Evolutionary conservation across 1,140 invertebrate species (phyloP).

Genomic region (Temnothorax longispinosus): DNA sequence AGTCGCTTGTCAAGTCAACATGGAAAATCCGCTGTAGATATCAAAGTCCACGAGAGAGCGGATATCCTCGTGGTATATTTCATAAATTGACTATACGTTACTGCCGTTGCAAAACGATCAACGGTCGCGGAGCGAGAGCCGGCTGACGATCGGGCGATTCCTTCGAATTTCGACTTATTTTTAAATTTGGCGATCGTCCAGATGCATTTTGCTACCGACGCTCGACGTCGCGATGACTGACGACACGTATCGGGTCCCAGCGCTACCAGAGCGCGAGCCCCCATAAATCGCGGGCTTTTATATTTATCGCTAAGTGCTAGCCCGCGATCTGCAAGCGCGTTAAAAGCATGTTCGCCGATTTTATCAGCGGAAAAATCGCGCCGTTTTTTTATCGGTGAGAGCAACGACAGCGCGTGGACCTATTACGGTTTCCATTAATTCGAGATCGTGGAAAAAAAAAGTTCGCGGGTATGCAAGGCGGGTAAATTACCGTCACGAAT

Average conservation of each 20-base stretch:
- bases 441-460: background rate
- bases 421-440: background rate
- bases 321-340: background rate
- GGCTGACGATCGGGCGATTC: slow-evolving; percentile 64
- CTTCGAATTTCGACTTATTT: slow-evolving; percentile 71
- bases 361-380: slow-evolving; percentile 5
- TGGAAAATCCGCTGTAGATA: background rate
- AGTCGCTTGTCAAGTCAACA: slow-evolving; percentile 14
- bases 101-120: slow-evolving; percentile 4
- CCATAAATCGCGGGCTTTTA: slow-evolving; percentile 45
- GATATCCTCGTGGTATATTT: background rate
- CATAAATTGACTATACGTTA: slow-evolving; percentile 18
- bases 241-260: slow-evolving; percentile 33
- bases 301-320: slow-evolving; percentile 52
- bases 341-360: slow-evolving; percentile 24
- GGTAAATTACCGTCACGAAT: background rate
- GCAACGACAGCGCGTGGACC: background rate
- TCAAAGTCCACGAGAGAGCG: background rate
- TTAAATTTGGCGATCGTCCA: slow-evolving; percentile 69
- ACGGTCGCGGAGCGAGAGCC: background rate
- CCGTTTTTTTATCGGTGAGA: background rate
- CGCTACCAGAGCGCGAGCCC: background rate
- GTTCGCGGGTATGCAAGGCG: background rate
- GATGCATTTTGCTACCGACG: slow-evolving; percentile 61
- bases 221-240: slow-evolving; percentile 58